Base-by-base conservation (phyloP, 2,113 vertebrate species). In the Perccottus glenii region DNA sequence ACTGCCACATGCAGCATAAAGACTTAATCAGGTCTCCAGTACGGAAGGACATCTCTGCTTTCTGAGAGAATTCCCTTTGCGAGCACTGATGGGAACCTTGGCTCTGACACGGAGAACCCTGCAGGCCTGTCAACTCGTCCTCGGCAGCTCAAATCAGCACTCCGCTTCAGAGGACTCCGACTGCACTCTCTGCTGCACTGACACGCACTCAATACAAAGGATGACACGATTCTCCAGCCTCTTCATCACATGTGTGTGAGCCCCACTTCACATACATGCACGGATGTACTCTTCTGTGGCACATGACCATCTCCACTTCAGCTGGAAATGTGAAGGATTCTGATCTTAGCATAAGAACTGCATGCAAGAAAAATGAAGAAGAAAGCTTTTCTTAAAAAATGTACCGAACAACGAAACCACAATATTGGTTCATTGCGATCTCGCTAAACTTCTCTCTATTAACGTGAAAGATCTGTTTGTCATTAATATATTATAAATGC, bases 151-250 rank as follows among this genome's bases (percentile, higher is more conserved):
- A 64, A 82, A 87, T 80, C 80, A 78, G 77, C 71, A 60, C 68
- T 85, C 46, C 2, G 75, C 76, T 78, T 48, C 42, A 47, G 67
- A 78, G 61, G 64, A 77, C 75, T 68, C 83, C 77, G 5, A 16
- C 72, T 33, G 55, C 55, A 58, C 56, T 11, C 8, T 4, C 44
- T 11, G 72, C 69, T 19, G 61, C 49, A 14, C 79, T 77, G 76
- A 86, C 84, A 83, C 55, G 64, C 83, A 83, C 76, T 71, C 79
- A 27, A 16, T 11, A 77, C 81, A 32, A 81, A 43, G 67, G 84
- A 78, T 75, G 81, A 85, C 84, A 84, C 68, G 55, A 82, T 83
- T 81, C 80, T 87, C 77, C 82, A 73, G 77, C 83, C 70, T 84
- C 60, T 71, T 77, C 64, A 57, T 49, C 40, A 45, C 60, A 57